phyloP scores from a whole-genome alignment of 2,797 vertebrate species.

The Urosaurus nigricauda region DNA sequence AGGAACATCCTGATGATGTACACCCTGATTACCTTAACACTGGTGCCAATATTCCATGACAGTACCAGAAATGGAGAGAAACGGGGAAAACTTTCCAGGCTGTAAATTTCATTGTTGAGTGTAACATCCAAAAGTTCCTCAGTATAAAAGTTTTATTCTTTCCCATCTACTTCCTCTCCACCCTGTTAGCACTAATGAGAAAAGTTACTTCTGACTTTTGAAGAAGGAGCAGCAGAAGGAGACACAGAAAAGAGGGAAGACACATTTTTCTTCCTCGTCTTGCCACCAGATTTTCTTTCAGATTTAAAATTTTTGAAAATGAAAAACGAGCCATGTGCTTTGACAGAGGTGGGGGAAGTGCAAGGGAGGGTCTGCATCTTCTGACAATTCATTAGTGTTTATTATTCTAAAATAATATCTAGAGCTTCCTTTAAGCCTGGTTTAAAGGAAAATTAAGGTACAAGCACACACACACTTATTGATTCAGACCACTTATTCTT shows the following conservation, averaged over 20 bases:
- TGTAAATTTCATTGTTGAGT: neutral
- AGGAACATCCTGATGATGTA: neutral
- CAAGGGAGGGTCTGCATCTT: neutral
- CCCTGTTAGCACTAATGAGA: neutral
- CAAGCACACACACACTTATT: neutral
- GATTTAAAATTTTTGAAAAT: neutral
- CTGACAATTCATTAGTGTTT: neutral
- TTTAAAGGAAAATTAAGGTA: slow-evolving; percentile 1
- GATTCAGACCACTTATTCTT: neutral
- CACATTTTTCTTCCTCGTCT: neutral
- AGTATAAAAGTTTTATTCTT: neutral
- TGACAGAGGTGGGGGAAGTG: neutral
- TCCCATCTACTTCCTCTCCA: neutral
- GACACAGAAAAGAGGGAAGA: neutral
- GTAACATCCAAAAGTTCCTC: neutral
- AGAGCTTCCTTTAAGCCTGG: slow-evolving; percentile 25
- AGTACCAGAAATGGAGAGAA: neutral
- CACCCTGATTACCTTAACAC: neutral
- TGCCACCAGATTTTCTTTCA: slow-evolving; percentile 2
- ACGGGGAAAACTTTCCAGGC: neutral
- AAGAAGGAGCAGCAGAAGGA: neutral
- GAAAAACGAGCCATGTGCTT: slow-evolving; percentile 14
- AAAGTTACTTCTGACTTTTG: neutral
- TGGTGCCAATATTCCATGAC: neutral
- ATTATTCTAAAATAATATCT: neutral